Conservation (phyloP, 2,888 invertebrate species). For the Pyralis farinalis region DNA sequence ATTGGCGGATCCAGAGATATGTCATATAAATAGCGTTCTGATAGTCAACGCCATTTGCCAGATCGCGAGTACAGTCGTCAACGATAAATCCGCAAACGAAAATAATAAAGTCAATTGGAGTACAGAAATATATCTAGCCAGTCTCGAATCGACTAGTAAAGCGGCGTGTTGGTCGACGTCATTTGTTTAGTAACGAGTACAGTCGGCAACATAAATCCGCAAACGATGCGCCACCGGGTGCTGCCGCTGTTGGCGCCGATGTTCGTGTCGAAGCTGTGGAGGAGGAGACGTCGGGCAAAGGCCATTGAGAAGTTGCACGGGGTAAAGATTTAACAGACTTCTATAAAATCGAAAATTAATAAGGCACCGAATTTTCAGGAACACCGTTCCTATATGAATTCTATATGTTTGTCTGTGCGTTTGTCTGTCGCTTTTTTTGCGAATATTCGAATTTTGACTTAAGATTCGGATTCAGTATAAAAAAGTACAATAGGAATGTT, state of each 20-base stretch:
- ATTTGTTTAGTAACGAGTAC: constrained; percentile 8
- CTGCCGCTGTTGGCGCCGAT: constrained; percentile 68
- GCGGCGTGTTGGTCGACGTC: not conserved
- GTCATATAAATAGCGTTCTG: not conserved
- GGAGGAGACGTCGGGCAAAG: constrained; percentile 57
- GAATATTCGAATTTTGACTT: too few relatives aligned
- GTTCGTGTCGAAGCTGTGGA: constrained; percentile 67
- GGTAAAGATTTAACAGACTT: constrained; percentile 49
- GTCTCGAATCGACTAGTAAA: too few relatives aligned
- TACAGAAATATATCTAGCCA: too few relatives aligned
- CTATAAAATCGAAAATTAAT: too few relatives aligned
- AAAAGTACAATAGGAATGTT: too few relatives aligned
- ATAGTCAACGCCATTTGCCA: not conserved
- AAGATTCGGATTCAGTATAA: too few relatives aligned
- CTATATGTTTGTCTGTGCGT: too few relatives aligned
- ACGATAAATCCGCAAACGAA: constrained; percentile 76
- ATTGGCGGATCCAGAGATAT: too few relatives aligned
- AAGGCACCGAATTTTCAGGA: too few relatives aligned
- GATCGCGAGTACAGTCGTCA: constrained; percentile 31
- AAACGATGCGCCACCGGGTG: constrained; percentile 73
- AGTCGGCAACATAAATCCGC: constrained; percentile 69
- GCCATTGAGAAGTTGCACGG: constrained; percentile 66
- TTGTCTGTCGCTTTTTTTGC: too few relatives aligned
- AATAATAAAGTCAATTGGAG: too few relatives aligned
- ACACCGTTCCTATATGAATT: too few relatives aligned